Percentiles rank a stretch among this genome's conserved stretches.
Conservation (phyloP, 2,113 vertebrate species). For the Plecturocebus donacophilus region DNA sequence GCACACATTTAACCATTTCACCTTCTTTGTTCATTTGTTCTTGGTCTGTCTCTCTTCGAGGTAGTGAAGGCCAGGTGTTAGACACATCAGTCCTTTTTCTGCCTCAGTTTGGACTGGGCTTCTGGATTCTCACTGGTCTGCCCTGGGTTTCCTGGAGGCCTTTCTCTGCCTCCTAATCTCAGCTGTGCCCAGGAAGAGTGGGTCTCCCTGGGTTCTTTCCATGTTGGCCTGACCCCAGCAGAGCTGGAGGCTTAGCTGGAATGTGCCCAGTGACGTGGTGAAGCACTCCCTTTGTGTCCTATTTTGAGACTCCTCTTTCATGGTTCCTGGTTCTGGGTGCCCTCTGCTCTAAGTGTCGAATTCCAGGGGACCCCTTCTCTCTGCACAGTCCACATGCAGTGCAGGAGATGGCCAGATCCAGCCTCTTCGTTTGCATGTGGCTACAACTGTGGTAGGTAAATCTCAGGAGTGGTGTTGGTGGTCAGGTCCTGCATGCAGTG, state of each 20-base stretch:
- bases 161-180: not conserved
- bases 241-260: not conserved
- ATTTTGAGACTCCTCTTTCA: not conserved
- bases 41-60: not conserved
- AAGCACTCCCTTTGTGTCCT: not conserved
- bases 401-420: not conserved
- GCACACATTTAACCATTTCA: constrained; percentile 45
- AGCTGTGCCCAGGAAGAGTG: not conserved
- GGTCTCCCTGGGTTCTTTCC: not conserved
- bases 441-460: not conserved
- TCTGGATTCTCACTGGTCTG: not conserved
- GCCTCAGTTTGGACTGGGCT: not conserved
- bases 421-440: not conserved
- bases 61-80: not conserved
- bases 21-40: not conserved
- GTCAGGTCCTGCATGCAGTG: not conserved
- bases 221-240: not conserved
- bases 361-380: not conserved
- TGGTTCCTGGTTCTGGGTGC: not conserved
- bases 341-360: not conserved
- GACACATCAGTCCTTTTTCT: not conserved
- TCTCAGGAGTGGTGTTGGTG: not conserved
- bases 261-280: no score
- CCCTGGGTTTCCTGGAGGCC: not conserved
- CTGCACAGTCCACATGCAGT: no score